phyloP scores from a whole-genome alignment of 1,140 invertebrate species.

The Drosophila oshimai region DNA sequence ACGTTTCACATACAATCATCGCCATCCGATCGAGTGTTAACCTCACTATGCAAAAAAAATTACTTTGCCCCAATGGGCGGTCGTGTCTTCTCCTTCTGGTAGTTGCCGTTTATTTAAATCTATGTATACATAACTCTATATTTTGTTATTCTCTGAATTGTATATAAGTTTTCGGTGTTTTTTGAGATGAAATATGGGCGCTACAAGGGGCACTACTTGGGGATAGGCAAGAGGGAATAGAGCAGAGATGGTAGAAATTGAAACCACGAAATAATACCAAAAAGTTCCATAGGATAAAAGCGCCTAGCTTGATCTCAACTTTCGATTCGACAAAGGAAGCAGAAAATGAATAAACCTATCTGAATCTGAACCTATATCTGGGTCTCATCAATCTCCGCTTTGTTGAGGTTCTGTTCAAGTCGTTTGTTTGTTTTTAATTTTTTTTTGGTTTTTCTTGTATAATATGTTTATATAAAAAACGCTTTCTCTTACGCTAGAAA shows the following conservation, averaged over 20 bases:
- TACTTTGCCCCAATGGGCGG: neutral
- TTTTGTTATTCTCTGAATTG: conserved; percentile 44
- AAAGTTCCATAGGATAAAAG: conserved; percentile 30
- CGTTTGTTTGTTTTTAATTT: conserved; percentile 36
- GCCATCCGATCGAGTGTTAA: conserved; percentile 31
- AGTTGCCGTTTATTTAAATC: conserved; percentile 9
- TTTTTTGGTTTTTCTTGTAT: conserved; percentile 37
- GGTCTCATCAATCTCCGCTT: conserved; percentile 35
- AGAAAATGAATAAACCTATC: conserved; percentile 8
- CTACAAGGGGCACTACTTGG: conserved; percentile 3
- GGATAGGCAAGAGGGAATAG: neutral
- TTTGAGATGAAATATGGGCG: conserved; percentile 30
- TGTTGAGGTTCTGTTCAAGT: conserved; percentile 57
- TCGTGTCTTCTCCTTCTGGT: conserved; percentile 2
- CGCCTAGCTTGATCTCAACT: neutral
- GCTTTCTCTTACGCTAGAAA: conserved; percentile 64
- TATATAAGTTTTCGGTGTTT: conserved; percentile 51
- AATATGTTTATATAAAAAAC: conserved; percentile 56
- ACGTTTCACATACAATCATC: conserved; percentile 62
- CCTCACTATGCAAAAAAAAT: conserved; percentile 34
- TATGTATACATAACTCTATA: conserved; percentile 24
- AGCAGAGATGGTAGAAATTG: conserved; percentile 32
- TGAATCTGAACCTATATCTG: conserved; percentile 38
- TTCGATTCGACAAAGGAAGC: neutral
- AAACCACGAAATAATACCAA: conserved; percentile 46